Evolutionary conservation across 1,140 invertebrate genomes (phyloP), one percentile per base, ranked within the genome.

Genomic region (Lepidurus apus): DNA sequence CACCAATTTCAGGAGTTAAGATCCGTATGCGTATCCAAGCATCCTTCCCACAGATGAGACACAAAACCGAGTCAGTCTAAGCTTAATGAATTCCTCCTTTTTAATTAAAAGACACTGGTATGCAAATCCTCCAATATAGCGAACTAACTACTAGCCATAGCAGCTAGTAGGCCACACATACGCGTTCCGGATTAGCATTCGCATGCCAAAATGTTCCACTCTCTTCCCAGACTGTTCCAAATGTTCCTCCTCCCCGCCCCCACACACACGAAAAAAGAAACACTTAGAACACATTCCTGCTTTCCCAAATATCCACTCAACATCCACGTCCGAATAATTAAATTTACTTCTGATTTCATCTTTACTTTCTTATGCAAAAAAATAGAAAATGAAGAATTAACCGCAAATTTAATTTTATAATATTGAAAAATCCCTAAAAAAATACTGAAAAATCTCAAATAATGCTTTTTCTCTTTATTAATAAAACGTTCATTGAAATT

Each of bases 41-140:
- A 34, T 34, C 53, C 17, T 65, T 65, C 53, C 6, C 53, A 21
- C n/a, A 21, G 13, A 65, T 21, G 53, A 7, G 53, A 65, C 0
- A 65, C 17, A n/a, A 65, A 65, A 21, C 7, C 3, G 53, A 65
- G 17, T 65, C 53, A 7, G 53, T n/a, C 17, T 13, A 65, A 65
- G 17, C 53, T 13, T 65, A 65, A 65, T 65, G 53, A 65, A 21
- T 65, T 65, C 13, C 53, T 9, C 17, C 17, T 65, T 65, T 65
- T 65, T 65, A 65, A 65, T 65, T 65, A 65, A 65, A 65, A 7
- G 53, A 21, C 13, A 17, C 13, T 65, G 1, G 17, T 65, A 65
- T 65, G 53, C 13, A 65, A 65, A 65, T 65, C 21, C 34, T 65
- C 53, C 53, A 65, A 65, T n/a, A 65, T 47, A 65, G 53, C 53